Evolutionary conservation across 2,113 vertebrate species (phyloP).

Genomic region (Engraulis encrasicolus): DNA sequence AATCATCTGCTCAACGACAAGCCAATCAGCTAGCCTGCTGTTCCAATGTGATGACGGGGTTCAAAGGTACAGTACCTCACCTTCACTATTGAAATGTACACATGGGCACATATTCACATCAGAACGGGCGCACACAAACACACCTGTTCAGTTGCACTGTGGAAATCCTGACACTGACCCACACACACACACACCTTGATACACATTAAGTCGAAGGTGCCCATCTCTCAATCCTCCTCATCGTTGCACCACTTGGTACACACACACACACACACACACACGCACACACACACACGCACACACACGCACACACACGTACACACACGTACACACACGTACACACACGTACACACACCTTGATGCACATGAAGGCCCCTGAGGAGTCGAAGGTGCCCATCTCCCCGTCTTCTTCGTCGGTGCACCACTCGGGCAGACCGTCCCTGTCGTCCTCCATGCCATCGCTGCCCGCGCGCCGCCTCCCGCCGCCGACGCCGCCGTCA

Average conservation of each 20-base stretch:
- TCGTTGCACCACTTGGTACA: slow-evolving; percentile 82
- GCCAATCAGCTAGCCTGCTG: too few relatives aligned
- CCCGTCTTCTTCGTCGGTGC: slow-evolving; percentile 79
- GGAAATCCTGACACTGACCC: too few relatives aligned
- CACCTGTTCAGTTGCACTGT: too few relatives aligned
- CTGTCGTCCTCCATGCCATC: slow-evolving; percentile 76
- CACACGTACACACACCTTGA: slow-evolving; percentile 69
- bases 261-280: too few relatives aligned
- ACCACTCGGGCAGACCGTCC: slow-evolving; percentile 82
- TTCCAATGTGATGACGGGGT: too few relatives aligned
- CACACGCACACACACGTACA: too few relatives aligned
- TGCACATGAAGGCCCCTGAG: slow-evolving; percentile 79
- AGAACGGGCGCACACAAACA: too few relatives aligned
- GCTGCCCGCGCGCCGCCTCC: slow-evolving; percentile 61
- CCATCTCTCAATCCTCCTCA: slow-evolving; percentile 82
- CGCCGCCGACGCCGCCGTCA: slow-evolving; percentile 73
- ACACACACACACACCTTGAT: slow-evolving; percentile 63
- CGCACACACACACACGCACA: too few relatives aligned
- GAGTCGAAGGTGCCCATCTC: slow-evolving; percentile 85
- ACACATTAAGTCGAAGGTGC: slow-evolving; percentile 81
- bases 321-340: not conserved
- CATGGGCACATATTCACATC: too few relatives aligned
- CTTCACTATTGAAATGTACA: too few relatives aligned
- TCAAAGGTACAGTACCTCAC: too few relatives aligned
- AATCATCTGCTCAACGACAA: too few relatives aligned